These are phyloP conservation scores for Sebastes vulpes DNA, from an alignment of 2,797 vertebrate species.

Conservation along the genomic window DNA sequence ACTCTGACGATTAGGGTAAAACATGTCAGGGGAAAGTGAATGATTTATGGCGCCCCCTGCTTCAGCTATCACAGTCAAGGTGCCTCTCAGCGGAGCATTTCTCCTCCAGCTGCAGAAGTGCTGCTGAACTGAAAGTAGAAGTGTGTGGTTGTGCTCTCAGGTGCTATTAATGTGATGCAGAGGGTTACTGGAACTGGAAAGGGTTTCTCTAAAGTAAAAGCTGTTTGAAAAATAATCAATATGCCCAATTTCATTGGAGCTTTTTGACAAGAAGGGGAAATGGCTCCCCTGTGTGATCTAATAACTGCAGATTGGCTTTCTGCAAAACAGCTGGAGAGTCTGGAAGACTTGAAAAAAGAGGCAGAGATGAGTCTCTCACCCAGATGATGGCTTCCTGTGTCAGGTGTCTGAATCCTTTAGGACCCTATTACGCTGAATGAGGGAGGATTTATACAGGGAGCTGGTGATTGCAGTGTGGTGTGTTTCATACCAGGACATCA, in stretches of 20 bases:
- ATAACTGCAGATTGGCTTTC: constrained; percentile 25
- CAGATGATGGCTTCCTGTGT: neutral
- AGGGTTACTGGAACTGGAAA: neutral
- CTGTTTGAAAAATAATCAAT: constrained; percentile 1
- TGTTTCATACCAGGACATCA: constrained; percentile 91
- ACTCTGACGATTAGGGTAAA: neutral
- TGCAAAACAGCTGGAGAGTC: constrained; percentile 35
- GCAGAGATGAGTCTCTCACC: neutral
- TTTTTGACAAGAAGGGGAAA: constrained; percentile 7
- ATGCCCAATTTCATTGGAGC: neutral
- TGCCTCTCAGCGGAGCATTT: neutral
- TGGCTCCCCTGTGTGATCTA: constrained; percentile 8
- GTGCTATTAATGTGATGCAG: neutral
- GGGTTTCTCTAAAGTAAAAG: neutral
- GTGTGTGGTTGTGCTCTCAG: neutral
- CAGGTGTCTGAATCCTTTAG: constrained; percentile 5
- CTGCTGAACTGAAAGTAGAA: neutral
- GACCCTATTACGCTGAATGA: neutral
- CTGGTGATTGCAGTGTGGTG: neutral
- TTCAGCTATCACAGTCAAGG: neutral
- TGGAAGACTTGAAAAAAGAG: constrained; percentile 12
- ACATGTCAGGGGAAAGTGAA: neutral
- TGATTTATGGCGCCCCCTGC: neutral
- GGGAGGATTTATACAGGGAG: neutral
- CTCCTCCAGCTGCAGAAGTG: neutral